Evolutionary conservation across 2,888 invertebrate genomes (phyloP), one percentile per base, ranked within the genome.

Genomic region (Copidosoma aretas): DNA sequence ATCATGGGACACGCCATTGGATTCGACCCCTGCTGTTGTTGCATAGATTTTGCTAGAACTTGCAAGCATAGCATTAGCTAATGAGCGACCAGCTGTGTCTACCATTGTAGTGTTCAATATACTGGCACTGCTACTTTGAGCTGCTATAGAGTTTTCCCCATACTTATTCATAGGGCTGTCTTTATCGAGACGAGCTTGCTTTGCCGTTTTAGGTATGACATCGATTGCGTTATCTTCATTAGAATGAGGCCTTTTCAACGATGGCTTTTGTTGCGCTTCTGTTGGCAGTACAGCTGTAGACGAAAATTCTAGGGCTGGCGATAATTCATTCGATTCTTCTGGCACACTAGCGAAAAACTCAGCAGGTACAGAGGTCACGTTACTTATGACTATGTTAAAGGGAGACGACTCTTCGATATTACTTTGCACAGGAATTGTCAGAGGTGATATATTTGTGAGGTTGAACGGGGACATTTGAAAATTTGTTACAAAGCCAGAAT

Each of bases 351-450:
- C 75, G 56, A 80, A 80, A n/a, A 73, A 75, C 61, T 80, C 78
- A 0, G 74, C 74, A 2, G 78, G 70, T 32, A 81, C 57, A 1
- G 82, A 82, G 14, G 77, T 75, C 3, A 82, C 77, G 21, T 79
- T 79, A 10, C 71, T 76, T 39, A 82, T 82, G 68, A 77, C 76
- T 10, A 82, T 77, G 58, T 77, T 76, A 58, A 79, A 73, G 17
- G 75, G 15, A 1, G 73, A 46, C 12, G 43, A 60, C 8, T 64
- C 61, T 62, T 64, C 25, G 32, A 32, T 32, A 32, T 32, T 32
- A 32, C 8, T 32, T 32, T 32, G 32, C 32, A 32, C 8, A 8
- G 32, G 32, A 32, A 32, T 32, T 3, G 32, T 32, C 32, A 32
- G 32, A 32, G 32, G 32, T 8, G 32, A 32, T 32, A 32, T 5